Conservation (phyloP, 2,888 invertebrate genomes). For the Tachina fera region DNA sequence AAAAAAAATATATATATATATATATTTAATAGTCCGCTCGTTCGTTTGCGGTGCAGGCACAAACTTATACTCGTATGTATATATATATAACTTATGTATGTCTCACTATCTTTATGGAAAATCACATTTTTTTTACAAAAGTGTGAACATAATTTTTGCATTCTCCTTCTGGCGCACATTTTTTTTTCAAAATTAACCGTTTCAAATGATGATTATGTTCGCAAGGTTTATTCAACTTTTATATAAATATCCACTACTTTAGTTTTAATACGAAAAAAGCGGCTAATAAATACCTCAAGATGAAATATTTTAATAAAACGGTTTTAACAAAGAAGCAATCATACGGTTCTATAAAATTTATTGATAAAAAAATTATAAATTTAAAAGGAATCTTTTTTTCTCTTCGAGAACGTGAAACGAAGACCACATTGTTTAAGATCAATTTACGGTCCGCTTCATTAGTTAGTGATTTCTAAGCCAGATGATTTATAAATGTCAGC, state of each 20-base stretch:
- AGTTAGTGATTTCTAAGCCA: too few relatives aligned
- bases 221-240: slow-evolving; percentile 31
- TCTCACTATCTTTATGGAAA: slow-evolving; percentile 49
- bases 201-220: not conserved
- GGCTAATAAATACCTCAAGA: too few relatives aligned
- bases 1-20: too few relatives aligned
- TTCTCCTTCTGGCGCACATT: slow-evolving; percentile 44
- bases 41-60: not conserved
- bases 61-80: not conserved
- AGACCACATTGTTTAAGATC: too few relatives aligned
- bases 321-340: too few relatives aligned
- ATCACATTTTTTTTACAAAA: slow-evolving; percentile 33
- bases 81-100: slow-evolving; percentile 4
- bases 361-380: too few relatives aligned
- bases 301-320: too few relatives aligned
- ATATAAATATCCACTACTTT: not conserved
- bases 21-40: not conserved
- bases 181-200: slow-evolving; percentile 19
- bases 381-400: too few relatives aligned
- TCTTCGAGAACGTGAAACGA: too few relatives aligned
- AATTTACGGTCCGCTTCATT: too few relatives aligned
- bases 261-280: not conserved
- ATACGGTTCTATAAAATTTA: too few relatives aligned
- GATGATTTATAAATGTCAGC: too few relatives aligned
- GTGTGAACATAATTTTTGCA: slow-evolving; percentile 53